phyloP scores from a whole-genome alignment of 2,113 vertebrate genomes.

The Pipra filicauda region DNA sequence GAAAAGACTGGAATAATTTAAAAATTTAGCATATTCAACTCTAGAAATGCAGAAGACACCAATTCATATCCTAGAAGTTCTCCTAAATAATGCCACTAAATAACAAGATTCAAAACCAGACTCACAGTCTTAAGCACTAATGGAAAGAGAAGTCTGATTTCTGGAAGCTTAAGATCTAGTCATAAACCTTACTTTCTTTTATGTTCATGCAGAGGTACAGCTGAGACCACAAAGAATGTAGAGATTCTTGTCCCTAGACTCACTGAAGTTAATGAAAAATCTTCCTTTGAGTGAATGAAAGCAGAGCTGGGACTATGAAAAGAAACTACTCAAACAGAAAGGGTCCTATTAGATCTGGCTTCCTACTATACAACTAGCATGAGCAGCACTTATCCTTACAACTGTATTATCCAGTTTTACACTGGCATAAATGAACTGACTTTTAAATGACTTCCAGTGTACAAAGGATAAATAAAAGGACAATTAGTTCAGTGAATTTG shows the following conservation, averaged over 20 bases:
- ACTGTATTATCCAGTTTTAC: background rate
- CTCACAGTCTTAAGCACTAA: background rate
- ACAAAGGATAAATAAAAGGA: conserved; percentile 23
- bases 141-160: background rate
- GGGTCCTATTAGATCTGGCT: background rate
- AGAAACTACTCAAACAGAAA: background rate
- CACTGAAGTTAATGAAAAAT: background rate
- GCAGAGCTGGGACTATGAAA: background rate
- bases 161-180: background rate
- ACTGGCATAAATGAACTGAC: background rate
- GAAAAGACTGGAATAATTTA: background rate
- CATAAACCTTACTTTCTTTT: background rate
- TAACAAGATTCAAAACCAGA: background rate
- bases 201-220: background rate
- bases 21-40: background rate
- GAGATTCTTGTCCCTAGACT: background rate
- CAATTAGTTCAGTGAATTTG: conserved; percentile 6
- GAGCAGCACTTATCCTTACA: background rate
- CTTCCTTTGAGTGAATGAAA: background rate
- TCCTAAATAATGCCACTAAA: background rate
- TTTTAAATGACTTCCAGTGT: background rate
- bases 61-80: background rate
- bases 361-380: background rate
- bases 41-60: background rate
- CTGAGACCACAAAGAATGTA: background rate